These are phyloP conservation scores for Hassar affinis DNA, from an alignment of 2,113 vertebrate species.

Conservation along the genomic window DNA sequence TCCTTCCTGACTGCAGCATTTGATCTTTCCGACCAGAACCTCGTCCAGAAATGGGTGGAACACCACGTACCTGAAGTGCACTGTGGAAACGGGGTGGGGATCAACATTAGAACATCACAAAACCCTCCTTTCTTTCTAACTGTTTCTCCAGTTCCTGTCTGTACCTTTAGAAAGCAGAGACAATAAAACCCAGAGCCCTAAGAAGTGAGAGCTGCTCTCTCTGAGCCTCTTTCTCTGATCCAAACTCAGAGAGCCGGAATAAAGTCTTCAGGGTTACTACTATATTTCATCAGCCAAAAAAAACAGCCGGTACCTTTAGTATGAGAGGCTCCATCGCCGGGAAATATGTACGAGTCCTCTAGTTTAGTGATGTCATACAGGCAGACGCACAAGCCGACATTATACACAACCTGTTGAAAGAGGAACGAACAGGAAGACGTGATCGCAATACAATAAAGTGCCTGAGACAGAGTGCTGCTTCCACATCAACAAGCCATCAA, in stretches of 20 bases:
- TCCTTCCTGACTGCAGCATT: slow-evolving; percentile 93
- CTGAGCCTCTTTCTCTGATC: not conserved
- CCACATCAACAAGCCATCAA: not conserved
- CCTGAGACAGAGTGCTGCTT: not conserved
- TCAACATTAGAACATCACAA: no score
- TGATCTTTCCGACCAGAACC: slow-evolving; percentile 90
- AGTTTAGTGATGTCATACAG: slow-evolving; percentile 92
- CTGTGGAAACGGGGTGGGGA: no score
- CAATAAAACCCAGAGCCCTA: not conserved
- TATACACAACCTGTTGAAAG: slow-evolving; percentile 84
- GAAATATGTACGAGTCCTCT: slow-evolving; percentile 95
- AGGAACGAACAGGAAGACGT: not conserved
- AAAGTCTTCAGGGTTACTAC: no score
- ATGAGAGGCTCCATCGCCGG: slow-evolving; percentile 92
- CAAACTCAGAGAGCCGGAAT: not conserved
- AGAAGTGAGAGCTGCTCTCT: not conserved
- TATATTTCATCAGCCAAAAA: no score
- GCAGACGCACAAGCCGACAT: slow-evolving; percentile 91
- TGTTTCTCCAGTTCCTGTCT: not conserved
- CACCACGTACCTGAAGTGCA: slow-evolving; percentile 92
- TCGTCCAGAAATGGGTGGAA: slow-evolving; percentile 96
- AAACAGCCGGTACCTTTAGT: slow-evolving; percentile 84
- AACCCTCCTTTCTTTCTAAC: no score
- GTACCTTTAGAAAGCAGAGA: not conserved
- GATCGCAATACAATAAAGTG: not conserved